Evolutionary conservation across 1,140 invertebrate genomes (phyloP), one percentile per base, ranked within the genome.

Genomic region (Apis florea): DNA sequence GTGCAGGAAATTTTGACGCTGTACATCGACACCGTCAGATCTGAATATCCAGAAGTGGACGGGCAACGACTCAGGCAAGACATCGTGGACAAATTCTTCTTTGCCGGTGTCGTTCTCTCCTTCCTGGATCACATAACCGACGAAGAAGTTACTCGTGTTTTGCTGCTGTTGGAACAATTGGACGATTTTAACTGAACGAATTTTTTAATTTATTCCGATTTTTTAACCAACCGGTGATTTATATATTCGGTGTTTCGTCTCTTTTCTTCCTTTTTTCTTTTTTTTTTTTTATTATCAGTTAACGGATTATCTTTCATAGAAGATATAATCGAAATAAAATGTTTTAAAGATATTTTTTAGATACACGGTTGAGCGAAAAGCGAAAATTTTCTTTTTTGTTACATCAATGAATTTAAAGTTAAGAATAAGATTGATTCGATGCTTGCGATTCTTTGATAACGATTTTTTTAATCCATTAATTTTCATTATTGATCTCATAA

Each of bases 1-100:
- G 61, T 78, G 31, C 58, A 83, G 8, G 40, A 63, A 54, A 73
- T 87, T 13, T 53, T 89, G 21, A 70, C 64, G 15, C 2, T 82
- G 59, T 90, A 90, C 64, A 47, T 87, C 5, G 76, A 88, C 13
- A 53, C 68, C 4, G 78, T 89, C 2, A 66, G 51, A 31, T 58
- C 56, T 2, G 83, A 85, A n/a, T 67, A 82, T 19, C 66, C 80
- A 6, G 64, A 79, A 31, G 53, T 85, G 19, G 13, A 61, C 11
- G 6, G 54, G 4, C 56, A 78, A 53, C 31, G 64, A 51, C 54
- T 88, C 54, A 66, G 58, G 54, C 49, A 61, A 67, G 77, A 88
- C 0, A 79, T 85, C n/a, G 59, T 82, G 56, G 53, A 61, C 24
- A 88, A 87, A 4, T 66, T 88, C 2, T 64, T 73, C 6, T 77